phyloP scores from a whole-genome alignment of 2,113 vertebrate species.

The Dascyllus trimaculatus region DNA sequence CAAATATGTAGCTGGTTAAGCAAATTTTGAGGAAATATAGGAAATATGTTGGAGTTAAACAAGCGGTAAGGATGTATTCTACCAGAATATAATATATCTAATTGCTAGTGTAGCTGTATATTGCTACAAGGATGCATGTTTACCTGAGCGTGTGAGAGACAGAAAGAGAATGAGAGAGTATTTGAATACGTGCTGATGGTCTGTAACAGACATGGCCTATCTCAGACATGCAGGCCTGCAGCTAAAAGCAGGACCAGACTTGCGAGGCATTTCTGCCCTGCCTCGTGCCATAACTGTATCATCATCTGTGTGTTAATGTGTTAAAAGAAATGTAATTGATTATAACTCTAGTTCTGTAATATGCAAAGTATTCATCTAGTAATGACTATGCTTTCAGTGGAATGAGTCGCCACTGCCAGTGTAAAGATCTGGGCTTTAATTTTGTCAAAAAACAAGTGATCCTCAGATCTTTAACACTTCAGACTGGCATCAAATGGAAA shows the following conservation, averaged over 20 bases:
- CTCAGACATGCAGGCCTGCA: slow-evolving; percentile 7
- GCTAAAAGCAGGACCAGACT: slow-evolving; percentile 3
- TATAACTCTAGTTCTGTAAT: background rate
- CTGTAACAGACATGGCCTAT: background rate
- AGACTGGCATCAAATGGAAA: background rate
- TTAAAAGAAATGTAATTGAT: slow-evolving; percentile 1
- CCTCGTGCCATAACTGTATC: background rate
- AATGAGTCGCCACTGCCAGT: background rate
- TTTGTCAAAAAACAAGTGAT: too few species aligned
- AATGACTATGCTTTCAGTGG: background rate
- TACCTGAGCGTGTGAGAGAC: too few species aligned
- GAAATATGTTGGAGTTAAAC: background rate
- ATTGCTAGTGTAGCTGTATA: background rate
- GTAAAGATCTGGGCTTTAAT: too few species aligned
- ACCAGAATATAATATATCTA: background rate
- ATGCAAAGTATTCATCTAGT: slow-evolving; percentile 24
- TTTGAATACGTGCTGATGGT: too few species aligned
- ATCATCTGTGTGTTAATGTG: background rate
- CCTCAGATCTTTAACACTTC: background rate
- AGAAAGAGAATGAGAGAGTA: too few species aligned
- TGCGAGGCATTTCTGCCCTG: background rate
- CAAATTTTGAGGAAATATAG: too few species aligned
- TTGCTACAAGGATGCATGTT: too few species aligned
- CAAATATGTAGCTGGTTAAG: too few species aligned
- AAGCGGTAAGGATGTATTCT: background rate